A percentile compares a stretch with the other conserved stretches of the same genome.
These are phyloP conservation scores for Mellilla xanthometata DNA, from an alignment of 2,888 invertebrate genomes.

Conservation along the genomic window DNA sequence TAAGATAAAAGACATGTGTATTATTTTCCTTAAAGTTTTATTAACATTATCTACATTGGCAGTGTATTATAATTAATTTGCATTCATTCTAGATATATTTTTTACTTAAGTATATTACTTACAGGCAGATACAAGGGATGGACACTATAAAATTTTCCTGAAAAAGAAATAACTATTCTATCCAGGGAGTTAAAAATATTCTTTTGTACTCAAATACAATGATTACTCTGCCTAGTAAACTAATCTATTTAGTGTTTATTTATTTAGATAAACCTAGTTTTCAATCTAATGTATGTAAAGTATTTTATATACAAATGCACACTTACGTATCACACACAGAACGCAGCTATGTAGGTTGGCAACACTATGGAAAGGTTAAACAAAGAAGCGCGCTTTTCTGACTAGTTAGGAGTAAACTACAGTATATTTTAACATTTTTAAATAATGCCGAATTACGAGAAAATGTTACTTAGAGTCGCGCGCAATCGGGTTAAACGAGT, in stretches of 20 bases:
- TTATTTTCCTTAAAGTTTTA: slow-evolving; percentile 39
- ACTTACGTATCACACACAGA: slow-evolving; percentile 17
- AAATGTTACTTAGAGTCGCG: too few species aligned
- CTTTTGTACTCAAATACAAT: neutral
- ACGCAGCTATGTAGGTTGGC: slow-evolving; percentile 3
- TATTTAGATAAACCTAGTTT: slow-evolving; percentile 10
- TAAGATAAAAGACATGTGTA: slow-evolving; percentile 17
- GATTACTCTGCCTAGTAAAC: slow-evolving; percentile 7
- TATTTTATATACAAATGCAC: slow-evolving; percentile 18
- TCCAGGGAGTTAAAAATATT: neutral
- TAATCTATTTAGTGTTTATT: slow-evolving; percentile 8
- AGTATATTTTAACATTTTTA: neutral
- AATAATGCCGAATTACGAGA: too few species aligned
- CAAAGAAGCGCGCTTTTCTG: slow-evolving; percentile 1
- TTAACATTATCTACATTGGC: slow-evolving; percentile 73
- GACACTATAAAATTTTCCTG: neutral
- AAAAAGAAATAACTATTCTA: slow-evolving; percentile 1
- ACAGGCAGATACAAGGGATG: neutral
- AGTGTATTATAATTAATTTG: slow-evolving; percentile 48
- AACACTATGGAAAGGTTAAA: neutral
- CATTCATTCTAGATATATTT: slow-evolving; percentile 7
- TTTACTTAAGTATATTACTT: neutral
- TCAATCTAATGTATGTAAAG: slow-evolving; percentile 8
- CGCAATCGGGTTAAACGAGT: too few species aligned
- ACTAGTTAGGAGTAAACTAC: slow-evolving; percentile 7